Base-by-base conservation (phyloP, 2,113 vertebrate genomes). In the Pygoscelis adeliae region DNA sequence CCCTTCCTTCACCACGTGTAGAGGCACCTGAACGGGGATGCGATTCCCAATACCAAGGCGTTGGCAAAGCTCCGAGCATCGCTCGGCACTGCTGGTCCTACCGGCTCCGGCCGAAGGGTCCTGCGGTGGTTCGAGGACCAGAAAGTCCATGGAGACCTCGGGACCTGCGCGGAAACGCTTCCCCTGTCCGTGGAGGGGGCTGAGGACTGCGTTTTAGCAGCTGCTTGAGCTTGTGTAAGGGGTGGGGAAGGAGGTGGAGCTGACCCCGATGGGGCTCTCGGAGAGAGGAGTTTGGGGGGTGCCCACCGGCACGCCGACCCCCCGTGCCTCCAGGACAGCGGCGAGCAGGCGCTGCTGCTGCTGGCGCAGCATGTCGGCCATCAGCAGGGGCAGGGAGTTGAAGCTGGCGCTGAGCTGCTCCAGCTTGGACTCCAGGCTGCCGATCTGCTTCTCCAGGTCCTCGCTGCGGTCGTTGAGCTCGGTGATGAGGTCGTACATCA, bases 401-500 rank as follows among this genome's bases (percentile, higher is more conserved):
- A 99, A 99, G 91, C 98, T 99, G 38, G 98, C 96, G 0, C 99
- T 98, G 80, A 99, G 99, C 92, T 99, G 99, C 97, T 99, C 99
- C 98, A 99, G 98, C 82, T 99, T 99, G 82, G 98, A 97, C 96
- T 99, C 99, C 97, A 99, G 97, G 88, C 99, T 99, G 69, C 99
- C 97, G n/a, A 99, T 99, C 97, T 99, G 99, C 76, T 99, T 99
- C 98, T 99, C 99, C 98, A 99, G 96, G 97, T 99, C 99, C 97
- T 99, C 99, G 2, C 99, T 99, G 95, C 99, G 99, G 77, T 99
- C 99, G 6, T 99, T 99, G 84, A 99, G 99, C 93, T 99, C 99
- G 0, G 99, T 99, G 98, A 99, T 99, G 71, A 99, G 98, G 98
- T 99, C 99, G 10, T 99, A 99, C 99, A 99, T 99, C 97, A 99